Evolutionary conservation across 1,140 invertebrate species (phyloP).

Genomic region (Wasmannia auropunctata): DNA sequence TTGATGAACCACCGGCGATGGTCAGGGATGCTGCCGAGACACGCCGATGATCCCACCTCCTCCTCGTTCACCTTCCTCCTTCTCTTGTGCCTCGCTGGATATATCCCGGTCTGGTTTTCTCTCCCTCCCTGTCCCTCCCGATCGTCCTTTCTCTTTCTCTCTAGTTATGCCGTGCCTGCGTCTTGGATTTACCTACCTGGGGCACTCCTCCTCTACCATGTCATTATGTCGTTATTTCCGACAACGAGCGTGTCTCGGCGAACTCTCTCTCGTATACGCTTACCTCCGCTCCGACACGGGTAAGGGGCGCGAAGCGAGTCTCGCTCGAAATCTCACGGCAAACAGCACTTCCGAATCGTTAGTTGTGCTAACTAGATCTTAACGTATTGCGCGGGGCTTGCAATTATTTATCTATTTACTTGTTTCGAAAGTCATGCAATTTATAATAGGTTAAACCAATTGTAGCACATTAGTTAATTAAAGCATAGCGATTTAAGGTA

Average conservation of each 20-base stretch:
- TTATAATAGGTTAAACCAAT: neutral
- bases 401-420: constrained; percentile 32
- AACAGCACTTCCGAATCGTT: constrained; percentile 66
- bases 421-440: neutral
- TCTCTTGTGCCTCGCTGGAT: constrained; percentile 12
- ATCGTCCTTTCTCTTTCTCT: constrained; percentile 16
- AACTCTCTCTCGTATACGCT: constrained; percentile 73
- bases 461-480: neutral
- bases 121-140: constrained; percentile 35
- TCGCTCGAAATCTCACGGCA: constrained; percentile 68
- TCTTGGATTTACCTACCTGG: constrained; percentile 79
- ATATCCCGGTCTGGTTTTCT: constrained; percentile 50
- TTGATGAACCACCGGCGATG: constrained; percentile 72
- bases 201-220: constrained; percentile 82
- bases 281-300: constrained; percentile 53
- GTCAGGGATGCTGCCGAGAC: constrained; percentile 71
- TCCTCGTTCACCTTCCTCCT: constrained; percentile 3
- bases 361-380: constrained; percentile 41
- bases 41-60: constrained; percentile 28
- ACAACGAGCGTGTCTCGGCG: constrained; percentile 83
- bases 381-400: neutral
- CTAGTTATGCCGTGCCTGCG: constrained; percentile 48
- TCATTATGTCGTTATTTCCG: constrained; percentile 85
- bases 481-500: neutral
- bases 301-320: constrained; percentile 68